These are phyloP conservation scores for Aphelenchoides fujianensis DNA, from an alignment of 1,140 invertebrate species.

Conservation along the genomic window DNA sequence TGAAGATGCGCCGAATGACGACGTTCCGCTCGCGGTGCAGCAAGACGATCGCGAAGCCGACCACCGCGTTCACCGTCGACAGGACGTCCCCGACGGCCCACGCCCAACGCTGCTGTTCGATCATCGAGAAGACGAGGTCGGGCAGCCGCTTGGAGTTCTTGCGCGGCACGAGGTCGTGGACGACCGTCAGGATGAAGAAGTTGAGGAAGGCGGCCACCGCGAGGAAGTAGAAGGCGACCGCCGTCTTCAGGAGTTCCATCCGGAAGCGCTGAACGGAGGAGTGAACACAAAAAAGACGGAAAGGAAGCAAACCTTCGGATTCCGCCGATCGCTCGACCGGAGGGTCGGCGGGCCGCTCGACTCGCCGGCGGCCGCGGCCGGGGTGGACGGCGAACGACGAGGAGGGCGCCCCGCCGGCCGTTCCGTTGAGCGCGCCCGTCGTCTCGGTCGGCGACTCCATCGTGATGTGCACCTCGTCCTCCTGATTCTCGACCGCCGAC, in stretches of 20 bases:
- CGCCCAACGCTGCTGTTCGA: conserved; percentile 59
- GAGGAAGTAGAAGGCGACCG: conserved; percentile 55
- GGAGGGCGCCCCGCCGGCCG: not conserved
- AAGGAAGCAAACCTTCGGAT: not conserved
- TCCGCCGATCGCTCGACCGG: not conserved
- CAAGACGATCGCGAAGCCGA: conserved; percentile 58
- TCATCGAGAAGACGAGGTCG: conserved; percentile 59
- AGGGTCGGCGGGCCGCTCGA: not conserved
- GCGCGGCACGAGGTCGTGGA: conserved; percentile 59
- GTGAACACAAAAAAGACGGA: not conserved
- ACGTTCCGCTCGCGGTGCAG: conserved; percentile 55
- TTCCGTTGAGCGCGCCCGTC: not conserved
- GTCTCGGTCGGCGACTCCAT: not conserved
- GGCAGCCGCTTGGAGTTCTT: conserved; percentile 41
- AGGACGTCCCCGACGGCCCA: conserved; percentile 61
- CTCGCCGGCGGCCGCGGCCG: not conserved
- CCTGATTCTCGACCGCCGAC: not conserved
- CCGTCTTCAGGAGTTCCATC: conserved; percentile 56
- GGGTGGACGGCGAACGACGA: not conserved
- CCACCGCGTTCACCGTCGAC: conserved; percentile 57
- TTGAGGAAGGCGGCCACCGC: conserved; percentile 60
- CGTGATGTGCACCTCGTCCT: not conserved
- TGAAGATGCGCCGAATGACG: conserved; percentile 55
- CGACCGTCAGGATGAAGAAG: conserved; percentile 60
- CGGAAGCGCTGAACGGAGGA: conserved; percentile 40